Conservation (phyloP, 2,888 invertebrate species). For the Diadegma fenestrale region DNA sequence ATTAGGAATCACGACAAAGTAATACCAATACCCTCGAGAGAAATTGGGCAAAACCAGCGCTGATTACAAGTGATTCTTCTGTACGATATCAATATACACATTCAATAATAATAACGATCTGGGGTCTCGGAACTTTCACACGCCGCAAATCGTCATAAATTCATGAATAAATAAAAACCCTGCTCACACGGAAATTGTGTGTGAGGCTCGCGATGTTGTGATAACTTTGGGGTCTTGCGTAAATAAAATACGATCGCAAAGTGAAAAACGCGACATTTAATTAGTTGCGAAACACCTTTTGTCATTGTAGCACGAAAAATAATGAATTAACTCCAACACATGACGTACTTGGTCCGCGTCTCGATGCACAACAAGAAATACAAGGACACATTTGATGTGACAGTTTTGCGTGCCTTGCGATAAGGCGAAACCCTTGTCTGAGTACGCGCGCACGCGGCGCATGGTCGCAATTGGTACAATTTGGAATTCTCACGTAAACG, state of each 20-base stretch:
- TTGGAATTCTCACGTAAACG: conserved; percentile 64
- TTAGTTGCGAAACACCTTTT: not conserved
- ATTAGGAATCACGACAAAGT: conserved; percentile 82
- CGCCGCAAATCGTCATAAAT: not conserved
- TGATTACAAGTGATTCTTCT: conserved; percentile 36
- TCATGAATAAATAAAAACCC: not conserved
- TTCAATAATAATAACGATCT: conserved; percentile 34
- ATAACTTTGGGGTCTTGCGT: not conserved
- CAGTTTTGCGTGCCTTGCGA: conserved; percentile 29
- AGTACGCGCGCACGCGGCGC: conserved; percentile 13
- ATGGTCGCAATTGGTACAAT: conserved; percentile 64
- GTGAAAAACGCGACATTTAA: not conserved
- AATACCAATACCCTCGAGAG: conserved; percentile 73
- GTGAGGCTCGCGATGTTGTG: not conserved
- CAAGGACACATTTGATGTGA: conserved; percentile 4
- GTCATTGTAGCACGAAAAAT: not conserved
- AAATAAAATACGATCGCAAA: not conserved
- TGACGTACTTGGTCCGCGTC: not conserved
- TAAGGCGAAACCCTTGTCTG: conserved; percentile 24
- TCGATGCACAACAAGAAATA: not conserved
- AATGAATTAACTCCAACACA: conserved; percentile 9
- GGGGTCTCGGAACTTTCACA: conserved; percentile 30
- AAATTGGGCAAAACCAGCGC: conserved; percentile 58
- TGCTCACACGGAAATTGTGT: not conserved
- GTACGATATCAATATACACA: conserved; percentile 54